These are phyloP conservation scores for Paelopatides confundens DNA, from an alignment of 53 echinoderm and acorn worm genomes.

Conservation along the genomic window DNA sequence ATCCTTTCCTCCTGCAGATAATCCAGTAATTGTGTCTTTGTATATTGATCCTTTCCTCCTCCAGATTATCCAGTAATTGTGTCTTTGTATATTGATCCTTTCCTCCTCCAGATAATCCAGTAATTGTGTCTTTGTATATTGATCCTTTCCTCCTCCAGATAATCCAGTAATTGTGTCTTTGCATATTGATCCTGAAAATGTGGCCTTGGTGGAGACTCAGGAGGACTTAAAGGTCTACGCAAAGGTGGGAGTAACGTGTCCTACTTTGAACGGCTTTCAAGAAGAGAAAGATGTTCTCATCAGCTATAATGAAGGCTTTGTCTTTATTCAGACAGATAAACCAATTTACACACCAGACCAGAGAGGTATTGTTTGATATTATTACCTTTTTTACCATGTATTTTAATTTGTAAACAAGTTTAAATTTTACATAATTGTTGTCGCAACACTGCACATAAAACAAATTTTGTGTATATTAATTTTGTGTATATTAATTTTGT, in stretches of 20 bases:
- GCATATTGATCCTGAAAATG: slow-evolving; percentile 17
- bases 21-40: slow-evolving; percentile 22
- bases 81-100: slow-evolving; percentile 32
- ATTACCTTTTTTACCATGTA: no score
- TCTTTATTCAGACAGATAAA: slow-evolving; percentile 82
- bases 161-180: slow-evolving; percentile 25
- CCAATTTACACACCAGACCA: slow-evolving; percentile 74
- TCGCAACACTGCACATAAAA: no score
- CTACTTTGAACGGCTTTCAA: slow-evolving; percentile 23
- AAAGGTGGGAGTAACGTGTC: slow-evolving; percentile 7
- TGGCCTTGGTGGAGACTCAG: neutral
- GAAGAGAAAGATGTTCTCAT: slow-evolving; percentile 50
- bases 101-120: slow-evolving; percentile 41
- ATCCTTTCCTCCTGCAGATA: no score
- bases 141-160: slow-evolving; percentile 48
- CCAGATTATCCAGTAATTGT: slow-evolving; percentile 46
- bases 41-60: slow-evolving; percentile 39
- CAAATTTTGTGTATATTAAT: no score
- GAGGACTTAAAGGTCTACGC: slow-evolving; percentile 24
- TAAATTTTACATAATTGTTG: no score
- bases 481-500: no score
- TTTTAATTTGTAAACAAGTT: no score
- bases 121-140: slow-evolving; percentile 30
- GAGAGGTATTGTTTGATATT: no score
- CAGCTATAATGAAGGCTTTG: slow-evolving; percentile 60